Percentiles rank a stretch among this genome's conserved stretches.
phyloP scores from a whole-genome alignment of 1,140 invertebrate species.

The Probaryconus sp. region DNA sequence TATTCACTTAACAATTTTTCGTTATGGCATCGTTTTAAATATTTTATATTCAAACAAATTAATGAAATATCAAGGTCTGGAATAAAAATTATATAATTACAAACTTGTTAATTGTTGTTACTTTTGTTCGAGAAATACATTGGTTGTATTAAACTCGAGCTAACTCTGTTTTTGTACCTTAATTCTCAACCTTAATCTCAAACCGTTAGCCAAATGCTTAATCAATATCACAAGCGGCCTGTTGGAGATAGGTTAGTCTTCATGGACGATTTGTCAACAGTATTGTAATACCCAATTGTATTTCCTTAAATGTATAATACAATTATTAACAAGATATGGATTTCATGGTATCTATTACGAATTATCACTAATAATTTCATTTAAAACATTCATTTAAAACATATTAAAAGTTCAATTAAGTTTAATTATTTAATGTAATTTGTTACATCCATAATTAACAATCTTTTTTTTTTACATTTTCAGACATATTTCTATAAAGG shows the following conservation, averaged over 20 bases:
- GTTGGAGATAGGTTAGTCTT: slow-evolving; percentile 42
- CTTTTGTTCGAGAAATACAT: slow-evolving; percentile 3
- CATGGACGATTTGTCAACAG: slow-evolving; percentile 49
- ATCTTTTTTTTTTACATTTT: no score
- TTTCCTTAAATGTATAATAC: slow-evolving; percentile 39
- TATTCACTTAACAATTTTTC: no score
- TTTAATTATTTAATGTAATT: no score
- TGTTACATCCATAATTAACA: no score
- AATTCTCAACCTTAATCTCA: slow-evolving; percentile 40
- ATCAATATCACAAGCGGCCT: slow-evolving; percentile 47
- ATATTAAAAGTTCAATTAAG: no score
- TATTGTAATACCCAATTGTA: slow-evolving; percentile 36
- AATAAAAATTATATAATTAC: no score
- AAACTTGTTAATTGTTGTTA: no score
- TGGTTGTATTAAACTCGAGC: slow-evolving; percentile 1
- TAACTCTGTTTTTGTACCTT: slow-evolving; percentile 40
- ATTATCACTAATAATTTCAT: slow-evolving; percentile 2
- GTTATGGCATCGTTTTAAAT: no score
- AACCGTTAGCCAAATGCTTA: slow-evolving; percentile 40
- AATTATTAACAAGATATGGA: slow-evolving; percentile 37
- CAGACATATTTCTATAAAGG: no score
- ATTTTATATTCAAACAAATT: no score
- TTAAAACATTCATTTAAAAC: not conserved
- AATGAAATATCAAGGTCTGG: no score
- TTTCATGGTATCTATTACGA: slow-evolving; percentile 14